Percentiles rank a stretch among this genome's conserved stretches.
These are phyloP conservation scores for Siniperca undulata DNA, from an alignment of 2,797 vertebrate species.

Conservation along the genomic window DNA sequence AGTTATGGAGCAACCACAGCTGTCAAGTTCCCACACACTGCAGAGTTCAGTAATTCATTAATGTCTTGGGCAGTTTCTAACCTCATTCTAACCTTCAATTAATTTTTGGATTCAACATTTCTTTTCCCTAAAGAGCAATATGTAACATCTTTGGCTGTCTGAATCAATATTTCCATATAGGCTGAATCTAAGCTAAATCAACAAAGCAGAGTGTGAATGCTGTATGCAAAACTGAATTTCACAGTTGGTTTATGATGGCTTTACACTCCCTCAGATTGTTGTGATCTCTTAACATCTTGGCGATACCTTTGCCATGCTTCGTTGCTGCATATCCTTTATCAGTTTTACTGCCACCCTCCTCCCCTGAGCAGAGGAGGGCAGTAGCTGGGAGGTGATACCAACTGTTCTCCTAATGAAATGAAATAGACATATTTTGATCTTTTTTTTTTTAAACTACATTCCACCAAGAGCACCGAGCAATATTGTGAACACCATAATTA, in stretches of 20 bases:
- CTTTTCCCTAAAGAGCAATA: not conserved
- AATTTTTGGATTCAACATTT: not conserved
- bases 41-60: slow-evolving; percentile 43
- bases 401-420: not conserved
- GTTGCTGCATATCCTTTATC: not conserved
- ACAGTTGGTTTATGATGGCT: slow-evolving; percentile 16
- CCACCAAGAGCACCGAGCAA: not conserved
- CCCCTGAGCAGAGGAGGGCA: not conserved
- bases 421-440: not conserved
- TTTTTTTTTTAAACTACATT: not conserved
- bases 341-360: not conserved
- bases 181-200: not conserved
- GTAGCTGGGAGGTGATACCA: not conserved
- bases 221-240: not conserved
- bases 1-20: slow-evolving; percentile 13
- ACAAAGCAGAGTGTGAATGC: slow-evolving; percentile 3
- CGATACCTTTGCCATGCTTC: not conserved
- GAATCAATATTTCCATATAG: not conserved
- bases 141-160: not conserved
- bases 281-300: not conserved
- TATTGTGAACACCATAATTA: slow-evolving; percentile 20
- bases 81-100: not conserved
- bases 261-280: slow-evolving; percentile 15
- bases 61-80: not conserved
- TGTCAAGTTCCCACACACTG: slow-evolving; percentile 40